A percentile compares a stretch with the other conserved stretches of the same genome.
Evolutionary conservation across 2,888 invertebrate genomes (phyloP).

Genomic region (Cantharis lateralis): DNA sequence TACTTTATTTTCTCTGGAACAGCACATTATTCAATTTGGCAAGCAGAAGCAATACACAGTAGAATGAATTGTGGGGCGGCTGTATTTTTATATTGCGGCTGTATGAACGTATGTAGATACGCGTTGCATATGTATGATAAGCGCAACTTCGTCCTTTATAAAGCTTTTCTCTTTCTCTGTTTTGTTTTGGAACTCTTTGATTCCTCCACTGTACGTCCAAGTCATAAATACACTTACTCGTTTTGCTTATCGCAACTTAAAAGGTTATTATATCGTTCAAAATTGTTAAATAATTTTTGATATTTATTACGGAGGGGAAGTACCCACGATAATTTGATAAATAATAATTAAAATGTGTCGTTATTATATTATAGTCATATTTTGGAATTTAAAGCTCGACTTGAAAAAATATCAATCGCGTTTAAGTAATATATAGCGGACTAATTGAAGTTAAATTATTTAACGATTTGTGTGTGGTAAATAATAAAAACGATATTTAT

Average conservation of each 20-base stretch:
- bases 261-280: background rate
- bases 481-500: background rate
- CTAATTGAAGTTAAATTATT: background rate
- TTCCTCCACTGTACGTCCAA: constrained; percentile 35
- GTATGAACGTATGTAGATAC: constrained; percentile 52
- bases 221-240: background rate
- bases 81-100: constrained; percentile 52
- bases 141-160: constrained; percentile 50
- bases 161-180: constrained; percentile 41
- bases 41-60: constrained; percentile 37
- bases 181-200: constrained; percentile 34
- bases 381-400: background rate
- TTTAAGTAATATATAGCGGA: background rate
- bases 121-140: constrained; percentile 56
- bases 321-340: background rate
- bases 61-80: constrained; percentile 49
- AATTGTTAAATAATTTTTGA: background rate
- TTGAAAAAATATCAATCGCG: background rate
- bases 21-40: constrained; percentile 51
- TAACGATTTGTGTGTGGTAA: background rate
- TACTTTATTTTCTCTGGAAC: constrained; percentile 47
- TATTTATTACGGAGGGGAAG: background rate
- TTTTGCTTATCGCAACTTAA: background rate
- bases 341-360: background rate
- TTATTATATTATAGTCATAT: background rate